These are phyloP conservation scores for Timema cristinae DNA, from an alignment of 2,888 invertebrate genomes.

Conservation along the genomic window DNA sequence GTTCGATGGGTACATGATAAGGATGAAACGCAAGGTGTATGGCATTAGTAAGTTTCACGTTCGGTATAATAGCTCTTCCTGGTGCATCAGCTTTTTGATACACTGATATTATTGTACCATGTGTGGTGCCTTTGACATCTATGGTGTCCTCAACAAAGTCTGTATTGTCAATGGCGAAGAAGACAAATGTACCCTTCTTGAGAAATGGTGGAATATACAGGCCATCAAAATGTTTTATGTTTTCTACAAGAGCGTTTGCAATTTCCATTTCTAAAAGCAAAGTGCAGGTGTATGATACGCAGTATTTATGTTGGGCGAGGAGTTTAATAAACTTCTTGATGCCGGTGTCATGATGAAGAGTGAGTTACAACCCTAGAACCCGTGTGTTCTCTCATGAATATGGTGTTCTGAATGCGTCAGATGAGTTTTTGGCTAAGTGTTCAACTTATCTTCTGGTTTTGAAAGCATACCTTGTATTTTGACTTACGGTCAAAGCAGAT, in stretches of 20 bases:
- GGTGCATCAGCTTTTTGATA: slow-evolving; percentile 20
- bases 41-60: slow-evolving; percentile 6
- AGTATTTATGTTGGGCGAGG: too few relatives aligned
- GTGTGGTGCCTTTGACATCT: slow-evolving; percentile 14
- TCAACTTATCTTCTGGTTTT: too few relatives aligned
- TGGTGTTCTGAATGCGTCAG: too few relatives aligned
- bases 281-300: too few relatives aligned
- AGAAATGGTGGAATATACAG: slow-evolving; percentile 27
- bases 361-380: too few relatives aligned
- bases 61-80: slow-evolving; percentile 7
- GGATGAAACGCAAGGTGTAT: neutral
- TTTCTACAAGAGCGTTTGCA: slow-evolving; percentile 26
- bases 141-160: slow-evolving; percentile 16
- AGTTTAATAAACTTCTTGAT: too few relatives aligned
- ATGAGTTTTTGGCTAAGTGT: too few relatives aligned
- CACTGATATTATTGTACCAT: slow-evolving; percentile 4
- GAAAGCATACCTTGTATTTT: too few relatives aligned
- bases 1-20: too few relatives aligned
- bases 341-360: too few relatives aligned
- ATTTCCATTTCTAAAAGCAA: slow-evolving; percentile 23
- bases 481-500: too few relatives aligned
- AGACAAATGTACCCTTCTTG: slow-evolving; percentile 25
- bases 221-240: slow-evolving; percentile 23
- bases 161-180: slow-evolving; percentile 20
- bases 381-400: too few relatives aligned